Evolutionary conservation across 2,888 invertebrate genomes (phyloP).

Genomic region (Eilema sororculum): DNA sequence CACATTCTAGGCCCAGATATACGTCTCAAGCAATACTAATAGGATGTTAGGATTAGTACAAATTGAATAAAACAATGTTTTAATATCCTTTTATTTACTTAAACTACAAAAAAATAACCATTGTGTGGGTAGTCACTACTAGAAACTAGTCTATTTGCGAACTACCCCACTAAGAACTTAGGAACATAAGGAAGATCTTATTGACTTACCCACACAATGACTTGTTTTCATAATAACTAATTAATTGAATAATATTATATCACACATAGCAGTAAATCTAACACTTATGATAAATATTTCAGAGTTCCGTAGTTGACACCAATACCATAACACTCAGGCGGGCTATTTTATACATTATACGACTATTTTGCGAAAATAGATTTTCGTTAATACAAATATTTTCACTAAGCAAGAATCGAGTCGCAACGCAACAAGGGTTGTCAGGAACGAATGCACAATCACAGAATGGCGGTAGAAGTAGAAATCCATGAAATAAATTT

Average conservation of each 20-base stretch:
- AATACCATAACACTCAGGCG: background rate
- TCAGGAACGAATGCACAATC: background rate
- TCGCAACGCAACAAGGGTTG: too few relatives aligned
- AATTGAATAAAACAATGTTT: conserved; percentile 18
- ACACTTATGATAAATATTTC: conserved; percentile 30
- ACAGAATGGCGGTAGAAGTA: background rate
- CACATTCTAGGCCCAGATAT: too few relatives aligned
- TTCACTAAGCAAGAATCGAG: too few relatives aligned
- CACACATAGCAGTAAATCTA: conserved; percentile 53
- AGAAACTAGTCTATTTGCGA: conserved; percentile 34
- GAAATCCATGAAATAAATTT: too few relatives aligned
- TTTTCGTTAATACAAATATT: too few relatives aligned
- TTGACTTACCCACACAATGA: conserved; percentile 38
- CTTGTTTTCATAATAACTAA: conserved; percentile 42
- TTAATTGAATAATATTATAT: conserved; percentile 53
- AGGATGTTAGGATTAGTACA: background rate
- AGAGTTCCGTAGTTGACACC: conserved; percentile 26
- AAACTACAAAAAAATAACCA: conserved; percentile 51
- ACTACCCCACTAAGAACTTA: conserved; percentile 44
- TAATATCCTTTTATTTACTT: conserved; percentile 48
- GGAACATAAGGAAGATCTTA: conserved; percentile 49
- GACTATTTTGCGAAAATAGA: background rate
- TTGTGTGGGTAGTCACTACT: conserved; percentile 38
- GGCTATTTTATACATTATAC: background rate
- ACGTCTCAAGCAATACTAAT: too few relatives aligned